A percentile compares a stretch with the other conserved stretches of the same genome.
Conservation (phyloP, 2,888 invertebrate genomes). For the Euphydryas editha region DNA sequence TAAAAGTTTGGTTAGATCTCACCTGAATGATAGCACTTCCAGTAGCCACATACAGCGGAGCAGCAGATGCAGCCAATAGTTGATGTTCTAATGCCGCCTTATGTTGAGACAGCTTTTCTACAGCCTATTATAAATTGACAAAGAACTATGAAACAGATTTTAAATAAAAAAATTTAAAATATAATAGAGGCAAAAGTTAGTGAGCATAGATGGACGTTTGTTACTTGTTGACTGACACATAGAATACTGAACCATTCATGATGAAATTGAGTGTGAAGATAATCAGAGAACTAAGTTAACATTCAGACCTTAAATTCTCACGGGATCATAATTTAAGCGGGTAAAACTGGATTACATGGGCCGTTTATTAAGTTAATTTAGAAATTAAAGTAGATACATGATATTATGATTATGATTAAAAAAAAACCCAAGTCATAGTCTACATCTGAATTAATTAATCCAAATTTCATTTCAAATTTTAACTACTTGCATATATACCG, state of each 20-base stretch:
- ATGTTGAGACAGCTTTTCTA: conserved; percentile 60
- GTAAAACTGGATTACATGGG: no score
- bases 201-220: neutral
- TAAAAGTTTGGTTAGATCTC: neutral
- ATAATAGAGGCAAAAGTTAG: neutral
- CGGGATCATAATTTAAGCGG: no score
- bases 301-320: neutral
- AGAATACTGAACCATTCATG: neutral
- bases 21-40: conserved; percentile 79
- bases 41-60: conserved; percentile 61
- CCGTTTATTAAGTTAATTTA: no score
- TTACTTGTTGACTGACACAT: neutral
- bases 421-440: no score
- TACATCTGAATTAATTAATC: no score
- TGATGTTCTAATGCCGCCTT: conserved; percentile 60
- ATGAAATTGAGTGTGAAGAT: neutral
- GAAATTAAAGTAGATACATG: no score
- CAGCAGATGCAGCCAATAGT: conserved; percentile 46
- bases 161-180: neutral
- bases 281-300: neutral
- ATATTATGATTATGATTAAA: no score
- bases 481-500: no score
- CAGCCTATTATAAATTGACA: conserved; percentile 45
- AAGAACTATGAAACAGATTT: neutral
- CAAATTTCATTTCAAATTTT: no score